A percentile compares a stretch with the other conserved stretches of the same genome.
phyloP scores from a whole-genome alignment of 1,140 invertebrate species.

The Lepidotrigona ventralis region DNA sequence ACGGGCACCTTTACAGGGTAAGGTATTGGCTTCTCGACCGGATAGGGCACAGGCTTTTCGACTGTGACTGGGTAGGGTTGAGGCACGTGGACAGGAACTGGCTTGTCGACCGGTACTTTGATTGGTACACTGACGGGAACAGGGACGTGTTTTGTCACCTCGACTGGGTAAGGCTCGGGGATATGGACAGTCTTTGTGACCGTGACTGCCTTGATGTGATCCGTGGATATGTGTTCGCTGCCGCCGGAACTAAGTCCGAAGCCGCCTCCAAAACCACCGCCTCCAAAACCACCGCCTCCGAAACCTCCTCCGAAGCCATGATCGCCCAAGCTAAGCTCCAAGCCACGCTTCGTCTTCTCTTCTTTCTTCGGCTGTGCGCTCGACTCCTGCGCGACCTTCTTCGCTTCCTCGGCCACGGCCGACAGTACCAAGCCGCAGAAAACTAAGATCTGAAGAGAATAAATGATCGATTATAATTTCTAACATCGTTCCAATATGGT shows the following conservation, averaged over 20 bases:
- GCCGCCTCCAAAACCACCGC: slow-evolving; percentile 62
- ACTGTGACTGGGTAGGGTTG: slow-evolving; percentile 83
- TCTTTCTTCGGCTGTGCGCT: slow-evolving; percentile 57
- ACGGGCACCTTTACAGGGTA: slow-evolving; percentile 81
- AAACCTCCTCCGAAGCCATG: slow-evolving; percentile 62
- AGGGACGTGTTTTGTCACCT: slow-evolving; percentile 76
- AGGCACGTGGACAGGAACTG: slow-evolving; percentile 80
- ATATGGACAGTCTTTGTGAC: slow-evolving; percentile 80
- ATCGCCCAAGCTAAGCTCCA: slow-evolving; percentile 71
- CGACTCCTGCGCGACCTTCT: slow-evolving; percentile 57
- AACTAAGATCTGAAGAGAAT: slow-evolving; percentile 65
- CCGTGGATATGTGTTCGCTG: slow-evolving; percentile 67
- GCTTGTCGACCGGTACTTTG: slow-evolving; percentile 80
- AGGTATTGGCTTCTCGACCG: slow-evolving; percentile 80
- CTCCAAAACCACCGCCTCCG: slow-evolving; percentile 45
- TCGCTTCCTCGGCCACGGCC: slow-evolving; percentile 62
- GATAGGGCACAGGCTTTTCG: slow-evolving; percentile 81
- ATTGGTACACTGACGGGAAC: slow-evolving; percentile 77
- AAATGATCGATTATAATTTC: slow-evolving; percentile 1
- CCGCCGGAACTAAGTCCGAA: slow-evolving; percentile 50
- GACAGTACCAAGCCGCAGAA: slow-evolving; percentile 68
- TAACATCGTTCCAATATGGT: not conserved
- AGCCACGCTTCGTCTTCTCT: slow-evolving; percentile 73
- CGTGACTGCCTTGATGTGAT: slow-evolving; percentile 77
- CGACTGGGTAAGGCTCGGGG: slow-evolving; percentile 77